Evolutionary conservation across 2,888 invertebrate species (phyloP), one percentile per base, ranked within the genome.

Genomic region (Calephelis perditalis): DNA sequence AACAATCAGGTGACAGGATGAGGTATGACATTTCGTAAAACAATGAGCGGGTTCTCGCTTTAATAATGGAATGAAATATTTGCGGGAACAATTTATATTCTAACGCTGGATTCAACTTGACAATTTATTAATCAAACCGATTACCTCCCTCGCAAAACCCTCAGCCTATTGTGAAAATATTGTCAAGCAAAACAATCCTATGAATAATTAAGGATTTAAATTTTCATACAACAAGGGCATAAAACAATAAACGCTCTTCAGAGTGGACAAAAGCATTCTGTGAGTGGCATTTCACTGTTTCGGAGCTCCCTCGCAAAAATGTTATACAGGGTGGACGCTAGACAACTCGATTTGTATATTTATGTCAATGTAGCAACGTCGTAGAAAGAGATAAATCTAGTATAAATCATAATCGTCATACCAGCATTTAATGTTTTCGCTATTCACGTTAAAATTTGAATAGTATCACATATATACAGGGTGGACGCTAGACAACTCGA

Each of bases 111-210:
- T 90, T 84, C 88, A 86, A 87, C 83, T 89, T 90, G 90, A 89
- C 90, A 90, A 90, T 90, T 89, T 90, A 90, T 90, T 90, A 89
- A 89, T 90, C 90, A 90, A 86, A 86, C 81, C 88, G 87, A 90
- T 90, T 90, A 87, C 89, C 84, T 80, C 86, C 84, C 89, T 75
- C 74, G 79, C 80, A 76, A 82, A 70, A 78, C 80, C 83, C 81
- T 79, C 72, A 78, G 81, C 76, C 87, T 86, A 87, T 90, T 90
- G 88, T 89, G 89, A 85, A 90, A 90, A 89, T 90, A 90, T 86
- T 87, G 86, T 84, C 81, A 76, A 75, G 76, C 81, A 78, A 82
- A 87, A 90, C 89, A 90, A 86, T 90, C 86, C 88, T 84, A 83
- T 89, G 89, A 90, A 90, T 90, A 89, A 90, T 90, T 88, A 88